These are phyloP conservation scores for Drosophila anomelani DNA, from an alignment of 2,888 invertebrate species.

Conservation along the genomic window DNA sequence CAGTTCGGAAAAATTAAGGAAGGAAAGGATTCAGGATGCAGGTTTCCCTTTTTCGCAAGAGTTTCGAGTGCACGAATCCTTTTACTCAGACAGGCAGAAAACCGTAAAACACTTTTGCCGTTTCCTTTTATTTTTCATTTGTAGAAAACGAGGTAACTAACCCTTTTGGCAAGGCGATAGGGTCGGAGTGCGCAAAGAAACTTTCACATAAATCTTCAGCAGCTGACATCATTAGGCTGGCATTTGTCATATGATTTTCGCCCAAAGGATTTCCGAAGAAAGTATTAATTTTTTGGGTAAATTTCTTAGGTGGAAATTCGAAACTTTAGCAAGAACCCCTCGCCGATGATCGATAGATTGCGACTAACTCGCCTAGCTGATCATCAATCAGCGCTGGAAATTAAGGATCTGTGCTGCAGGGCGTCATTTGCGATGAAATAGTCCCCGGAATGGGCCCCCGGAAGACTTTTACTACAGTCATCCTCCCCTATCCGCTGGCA, in stretches of 20 bases:
- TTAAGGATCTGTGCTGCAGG: slow-evolving; percentile 35
- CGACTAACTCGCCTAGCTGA: slow-evolving; percentile 32
- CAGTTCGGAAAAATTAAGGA: slow-evolving; percentile 38
- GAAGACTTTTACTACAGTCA: slow-evolving; percentile 14
- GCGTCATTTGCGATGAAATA: slow-evolving; percentile 16
- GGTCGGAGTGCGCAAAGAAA: slow-evolving; percentile 14
- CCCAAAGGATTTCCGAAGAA: slow-evolving; percentile 61
- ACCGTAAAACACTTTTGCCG: slow-evolving; percentile 65
- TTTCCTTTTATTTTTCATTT: slow-evolving; percentile 18
- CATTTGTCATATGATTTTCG: slow-evolving; percentile 74
- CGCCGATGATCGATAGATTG: slow-evolving; percentile 52
- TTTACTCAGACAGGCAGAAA: slow-evolving; percentile 71
- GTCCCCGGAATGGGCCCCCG: slow-evolving; percentile 1
- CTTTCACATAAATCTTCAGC: slow-evolving; percentile 72
- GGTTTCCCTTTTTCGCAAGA: slow-evolving; percentile 44
- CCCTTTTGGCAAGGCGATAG: slow-evolving; percentile 54
- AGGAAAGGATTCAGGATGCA: slow-evolving; percentile 32
- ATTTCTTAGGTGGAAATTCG: slow-evolving; percentile 57
- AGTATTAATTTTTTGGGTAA: slow-evolving; percentile 53
- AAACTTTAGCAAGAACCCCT: slow-evolving; percentile 60
- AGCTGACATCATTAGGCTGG: slow-evolving; percentile 71
- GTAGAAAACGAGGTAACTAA: slow-evolving; percentile 50
- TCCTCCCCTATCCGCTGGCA: slow-evolving; percentile 29
- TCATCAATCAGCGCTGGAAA: slow-evolving; percentile 52
- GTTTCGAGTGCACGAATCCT: slow-evolving; percentile 49